A percentile compares a stretch with the other conserved stretches of the same genome.
Evolutionary conservation across 2,797 vertebrate species (phyloP).

Genomic region (Peromyscus melanophrys): DNA sequence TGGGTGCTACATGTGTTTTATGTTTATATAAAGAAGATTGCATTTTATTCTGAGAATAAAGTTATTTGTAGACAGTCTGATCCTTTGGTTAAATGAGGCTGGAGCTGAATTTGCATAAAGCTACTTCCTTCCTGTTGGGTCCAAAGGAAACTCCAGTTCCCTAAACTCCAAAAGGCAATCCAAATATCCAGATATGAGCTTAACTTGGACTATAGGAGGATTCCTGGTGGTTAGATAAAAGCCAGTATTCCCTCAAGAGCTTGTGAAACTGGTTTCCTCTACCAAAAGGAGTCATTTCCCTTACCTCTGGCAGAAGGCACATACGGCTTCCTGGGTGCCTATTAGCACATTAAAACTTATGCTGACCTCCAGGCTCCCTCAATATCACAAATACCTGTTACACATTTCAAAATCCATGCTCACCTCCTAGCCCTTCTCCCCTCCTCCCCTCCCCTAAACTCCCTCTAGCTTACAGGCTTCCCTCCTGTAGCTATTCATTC

Average conservation of each 20-base stretch:
- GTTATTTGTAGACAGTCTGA: background rate
- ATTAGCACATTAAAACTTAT: background rate
- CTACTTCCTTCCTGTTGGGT: background rate
- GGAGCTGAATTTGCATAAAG: conserved; percentile 6
- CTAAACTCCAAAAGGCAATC: background rate
- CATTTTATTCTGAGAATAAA: background rate
- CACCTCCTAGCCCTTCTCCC: background rate
- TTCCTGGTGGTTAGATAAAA: background rate
- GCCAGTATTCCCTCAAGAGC: background rate
- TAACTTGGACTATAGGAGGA: background rate
- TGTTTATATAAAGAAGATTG: background rate
- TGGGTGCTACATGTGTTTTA: background rate
- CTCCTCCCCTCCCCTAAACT: background rate
- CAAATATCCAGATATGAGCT: background rate
- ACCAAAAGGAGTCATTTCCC: background rate
- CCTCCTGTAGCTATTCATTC: background rate
- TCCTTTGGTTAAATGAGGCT: background rate
- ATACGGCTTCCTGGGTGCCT: background rate
- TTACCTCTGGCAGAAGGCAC: background rate
- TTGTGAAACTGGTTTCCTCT: background rate
- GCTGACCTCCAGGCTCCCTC: background rate
- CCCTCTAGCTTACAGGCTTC: background rate
- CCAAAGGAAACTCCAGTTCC: background rate
- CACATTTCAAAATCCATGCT: background rate
- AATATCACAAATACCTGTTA: background rate